Evolutionary conservation across 2,888 invertebrate genomes (phyloP), one percentile per base, ranked within the genome.

Genomic region (Pandemis corylana): DNA sequence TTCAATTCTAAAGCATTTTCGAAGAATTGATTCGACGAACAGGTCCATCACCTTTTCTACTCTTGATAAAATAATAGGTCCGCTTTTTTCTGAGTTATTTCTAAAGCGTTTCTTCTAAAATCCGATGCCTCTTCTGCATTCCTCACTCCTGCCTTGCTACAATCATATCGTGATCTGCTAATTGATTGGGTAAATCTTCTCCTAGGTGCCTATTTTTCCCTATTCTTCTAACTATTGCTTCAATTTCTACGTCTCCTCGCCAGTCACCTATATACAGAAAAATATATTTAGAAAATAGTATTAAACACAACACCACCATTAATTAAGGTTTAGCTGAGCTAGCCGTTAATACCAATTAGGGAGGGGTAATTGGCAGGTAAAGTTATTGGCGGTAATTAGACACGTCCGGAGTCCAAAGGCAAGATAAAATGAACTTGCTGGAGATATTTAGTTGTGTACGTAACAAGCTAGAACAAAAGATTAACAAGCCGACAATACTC

Each of bases 241-340:
- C 65, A 56, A 56, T 42, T 68, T 61, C 70, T 74, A 66, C 53
- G 53, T 65, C 68, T 44, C 68, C 20, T 13, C 12, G 20, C 44
- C 59, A 70, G 56, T 59, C 59, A 70, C 74, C 70, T 75, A 75
- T 44, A 62, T 36, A 75, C 51, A 67, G 15, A 75, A 65, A 75
- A 61, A 53, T 6, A 12, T 7, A 20, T 65, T 63, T 12, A 59
- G 28, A 28, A 28, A 46, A 6, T 28, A 46, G 10, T 20, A 20
- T 20, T 46, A 44, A 46, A 46, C 15, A 12, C 46, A 20, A 63
- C 12, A 20, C 41, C 9, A 63, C 3, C 59, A 59, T 12, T 59
- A 12, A 59, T 59, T 59, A 28, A 59, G 59, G 28, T 28, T 28
- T 59, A 59, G 59, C 59, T 28, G 59, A 59, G 59, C 59, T 59